Conservation (phyloP, 2,888 invertebrate genomes). For the Synergus laeviventris region DNA sequence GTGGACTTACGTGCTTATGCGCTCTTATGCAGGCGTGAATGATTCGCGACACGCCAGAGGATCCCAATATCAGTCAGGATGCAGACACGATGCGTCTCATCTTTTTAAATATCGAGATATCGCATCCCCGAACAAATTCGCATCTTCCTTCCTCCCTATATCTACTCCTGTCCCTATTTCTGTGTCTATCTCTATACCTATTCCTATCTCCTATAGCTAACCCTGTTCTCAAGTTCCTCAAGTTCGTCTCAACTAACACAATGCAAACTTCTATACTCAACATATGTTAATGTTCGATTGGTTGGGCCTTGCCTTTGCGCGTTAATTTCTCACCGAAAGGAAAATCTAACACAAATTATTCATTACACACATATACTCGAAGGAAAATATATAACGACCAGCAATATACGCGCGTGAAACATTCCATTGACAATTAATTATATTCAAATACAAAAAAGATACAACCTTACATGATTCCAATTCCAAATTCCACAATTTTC, state of each 20-base stretch:
- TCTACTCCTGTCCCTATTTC: conserved; percentile 9
- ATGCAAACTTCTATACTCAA: conserved; percentile 5
- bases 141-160: conserved; percentile 9
- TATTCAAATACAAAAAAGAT: too few relatives aligned
- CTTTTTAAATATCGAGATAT: conserved; percentile 30
- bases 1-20: conserved; percentile 68
- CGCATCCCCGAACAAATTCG: conserved; percentile 10
- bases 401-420: too few relatives aligned
- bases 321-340: not conserved
- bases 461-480: too few relatives aligned
- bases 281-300: not conserved
- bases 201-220: not conserved
- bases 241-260: conserved; percentile 31
- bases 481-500: too few relatives aligned
- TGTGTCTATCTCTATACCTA: too few relatives aligned
- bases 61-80: conserved; percentile 61
- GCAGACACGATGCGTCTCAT: conserved; percentile 53
- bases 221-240: conserved; percentile 28
- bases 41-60: conserved; percentile 65
- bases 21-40: conserved; percentile 65
- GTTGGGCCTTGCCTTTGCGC: too few relatives aligned
- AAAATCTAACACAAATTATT: too few relatives aligned
- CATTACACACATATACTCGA: too few relatives aligned
- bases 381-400: too few relatives aligned
- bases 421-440: too few relatives aligned